These are phyloP conservation scores for Phyllotis vaccarum DNA, from an alignment of 2,797 vertebrate species.

Conservation along the genomic window DNA sequence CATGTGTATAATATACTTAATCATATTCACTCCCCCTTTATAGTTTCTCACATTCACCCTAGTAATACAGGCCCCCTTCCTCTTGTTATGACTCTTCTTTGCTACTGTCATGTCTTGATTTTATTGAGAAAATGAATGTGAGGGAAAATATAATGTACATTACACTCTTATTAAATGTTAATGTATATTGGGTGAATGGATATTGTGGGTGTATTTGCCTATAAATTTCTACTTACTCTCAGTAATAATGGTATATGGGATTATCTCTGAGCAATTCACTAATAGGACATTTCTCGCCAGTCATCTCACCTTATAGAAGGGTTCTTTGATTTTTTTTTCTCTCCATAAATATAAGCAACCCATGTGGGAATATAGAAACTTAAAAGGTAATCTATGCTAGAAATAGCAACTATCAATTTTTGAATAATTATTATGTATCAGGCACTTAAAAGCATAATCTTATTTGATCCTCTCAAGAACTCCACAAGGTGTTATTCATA, in stretches of 20 bases:
- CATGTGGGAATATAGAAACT: not conserved
- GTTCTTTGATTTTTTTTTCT: not conserved
- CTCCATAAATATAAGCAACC: not conserved
- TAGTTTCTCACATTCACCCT: too few relatives aligned
- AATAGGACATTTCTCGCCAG: not conserved
- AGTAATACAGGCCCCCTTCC: too few relatives aligned
- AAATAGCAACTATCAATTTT: slow-evolving; percentile 41
- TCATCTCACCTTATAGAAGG: not conserved
- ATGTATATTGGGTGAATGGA: not conserved
- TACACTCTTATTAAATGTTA: too few relatives aligned
- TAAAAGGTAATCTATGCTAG: not conserved
- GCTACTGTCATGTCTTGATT: too few relatives aligned
- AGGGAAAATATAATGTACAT: too few relatives aligned
- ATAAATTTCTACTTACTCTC: not conserved
- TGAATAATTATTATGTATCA: not conserved
- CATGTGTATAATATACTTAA: too few relatives aligned
- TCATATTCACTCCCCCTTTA: too few relatives aligned
- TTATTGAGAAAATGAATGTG: too few relatives aligned
- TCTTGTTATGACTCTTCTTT: too few relatives aligned
- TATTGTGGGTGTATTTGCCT: not conserved
- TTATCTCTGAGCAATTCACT: not conserved
- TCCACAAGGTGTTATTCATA: slow-evolving; percentile 2
- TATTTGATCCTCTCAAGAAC: slow-evolving; percentile 52
- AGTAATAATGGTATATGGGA: not conserved
- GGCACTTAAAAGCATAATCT: slow-evolving; percentile 32